Evolutionary conservation across 1,140 invertebrate genomes (phyloP).

Genomic region (Apis florea): DNA sequence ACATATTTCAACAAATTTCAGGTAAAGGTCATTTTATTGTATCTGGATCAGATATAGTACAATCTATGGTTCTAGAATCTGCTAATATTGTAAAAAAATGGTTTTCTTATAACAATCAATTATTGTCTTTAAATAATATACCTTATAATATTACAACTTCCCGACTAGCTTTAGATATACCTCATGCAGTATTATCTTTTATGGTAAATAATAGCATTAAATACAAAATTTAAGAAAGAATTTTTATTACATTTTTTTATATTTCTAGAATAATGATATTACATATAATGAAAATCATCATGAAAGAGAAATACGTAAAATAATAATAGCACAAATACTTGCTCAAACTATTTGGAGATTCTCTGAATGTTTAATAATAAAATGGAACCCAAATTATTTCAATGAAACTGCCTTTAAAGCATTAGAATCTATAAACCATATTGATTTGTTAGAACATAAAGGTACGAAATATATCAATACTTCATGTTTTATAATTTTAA

Average conservation of each 20-base stretch:
- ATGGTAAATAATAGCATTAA: slow-evolving; percentile 53
- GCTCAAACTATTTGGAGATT: slow-evolving; percentile 72
- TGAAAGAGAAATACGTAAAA: slow-evolving; percentile 51
- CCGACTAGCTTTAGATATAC: slow-evolving; percentile 68
- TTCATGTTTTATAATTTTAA: slow-evolving; percentile 2
- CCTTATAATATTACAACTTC: slow-evolving; percentile 49
- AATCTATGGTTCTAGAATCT: slow-evolving; percentile 67
- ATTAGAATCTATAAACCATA: slow-evolving; percentile 59
- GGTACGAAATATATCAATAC: slow-evolving; percentile 58
- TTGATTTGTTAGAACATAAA: slow-evolving; percentile 54
- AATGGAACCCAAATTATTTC: slow-evolving; percentile 72
- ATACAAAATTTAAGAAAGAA: background rate
- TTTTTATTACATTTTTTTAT: background rate
- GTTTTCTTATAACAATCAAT: slow-evolving; percentile 34
- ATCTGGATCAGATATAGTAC: slow-evolving; percentile 74
- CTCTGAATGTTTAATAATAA: slow-evolving; percentile 73
- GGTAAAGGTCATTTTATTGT: slow-evolving; percentile 66
- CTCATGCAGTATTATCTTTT: slow-evolving; percentile 73
- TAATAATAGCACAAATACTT: slow-evolving; percentile 70
- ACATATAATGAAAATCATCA: slow-evolving; percentile 25
- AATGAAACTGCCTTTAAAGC: slow-evolving; percentile 59
- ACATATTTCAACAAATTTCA: slow-evolving; percentile 43
- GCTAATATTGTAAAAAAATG: slow-evolving; percentile 44
- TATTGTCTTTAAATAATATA: slow-evolving; percentile 47
- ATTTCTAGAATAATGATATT: slow-evolving; percentile 34